Percentiles rank a stretch among this genome's conserved stretches.
Evolutionary conservation across 2,888 invertebrate genomes (phyloP).

Genomic region (Hymenopus coronatus): DNA sequence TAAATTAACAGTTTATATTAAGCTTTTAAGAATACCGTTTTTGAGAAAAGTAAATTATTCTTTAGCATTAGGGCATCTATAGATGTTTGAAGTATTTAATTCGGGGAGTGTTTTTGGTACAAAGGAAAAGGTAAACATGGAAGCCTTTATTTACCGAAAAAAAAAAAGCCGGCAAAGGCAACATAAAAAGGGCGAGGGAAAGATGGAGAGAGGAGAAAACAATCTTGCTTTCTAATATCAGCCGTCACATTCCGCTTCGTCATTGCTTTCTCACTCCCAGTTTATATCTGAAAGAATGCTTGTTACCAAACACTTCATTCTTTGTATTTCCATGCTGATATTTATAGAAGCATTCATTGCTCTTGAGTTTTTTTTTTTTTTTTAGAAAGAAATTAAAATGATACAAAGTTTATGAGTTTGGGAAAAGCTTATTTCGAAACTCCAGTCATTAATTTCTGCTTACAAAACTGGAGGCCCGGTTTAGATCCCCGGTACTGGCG

Average conservation of each 20-base stretch:
- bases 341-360: neutral
- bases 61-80: neutral
- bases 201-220: neutral
- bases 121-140: neutral
- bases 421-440: too few relatives aligned
- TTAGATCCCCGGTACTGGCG: too few relatives aligned
- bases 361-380: neutral
- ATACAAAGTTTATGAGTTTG: too few relatives aligned
- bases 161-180: neutral
- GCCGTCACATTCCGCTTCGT: neutral
- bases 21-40: too few relatives aligned
- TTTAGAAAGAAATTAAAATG: neutral
- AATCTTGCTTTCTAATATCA: neutral
- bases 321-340: neutral
- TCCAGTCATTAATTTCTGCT: too few relatives aligned
- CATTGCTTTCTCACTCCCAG: neutral
- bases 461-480: too few relatives aligned
- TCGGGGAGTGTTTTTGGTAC: neutral
- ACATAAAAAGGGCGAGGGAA: neutral
- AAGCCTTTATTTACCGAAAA: neutral
- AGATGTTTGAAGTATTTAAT: neutral
- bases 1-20: too few relatives aligned
- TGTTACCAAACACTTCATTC: neutral
- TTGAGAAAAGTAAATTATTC: neutral
- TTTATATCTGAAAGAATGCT: neutral